phyloP scores from a whole-genome alignment of 2,797 vertebrate genomes.

The Varecia variegata region DNA sequence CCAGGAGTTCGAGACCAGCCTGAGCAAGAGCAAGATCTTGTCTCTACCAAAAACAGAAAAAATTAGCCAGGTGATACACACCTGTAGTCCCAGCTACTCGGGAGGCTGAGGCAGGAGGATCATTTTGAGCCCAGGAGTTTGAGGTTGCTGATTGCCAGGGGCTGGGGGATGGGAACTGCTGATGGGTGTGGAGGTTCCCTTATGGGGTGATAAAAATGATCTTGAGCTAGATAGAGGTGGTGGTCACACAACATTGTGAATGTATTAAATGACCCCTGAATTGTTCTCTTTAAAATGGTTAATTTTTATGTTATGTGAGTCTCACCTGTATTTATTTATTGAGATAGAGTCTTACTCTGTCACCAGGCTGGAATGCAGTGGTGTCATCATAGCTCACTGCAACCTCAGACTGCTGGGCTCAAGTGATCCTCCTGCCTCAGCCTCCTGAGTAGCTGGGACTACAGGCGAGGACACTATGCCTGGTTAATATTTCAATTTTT shows the following conservation, averaged over 20 bases:
- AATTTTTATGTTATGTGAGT: not conserved
- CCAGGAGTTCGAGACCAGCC: not conserved
- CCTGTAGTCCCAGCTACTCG: not conserved
- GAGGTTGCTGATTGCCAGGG: not conserved
- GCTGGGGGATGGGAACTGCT: not conserved
- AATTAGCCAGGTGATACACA: not conserved
- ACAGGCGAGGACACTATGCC: too few relatives aligned
- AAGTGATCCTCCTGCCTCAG: too few relatives aligned
- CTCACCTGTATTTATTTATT: not conserved
- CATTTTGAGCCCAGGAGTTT: not conserved
- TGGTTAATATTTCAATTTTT: too few relatives aligned
- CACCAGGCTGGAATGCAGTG: too few relatives aligned
- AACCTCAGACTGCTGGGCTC: too few relatives aligned
- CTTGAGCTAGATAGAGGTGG: not conserved
- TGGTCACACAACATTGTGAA: not conserved
- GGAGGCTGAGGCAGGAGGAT: not conserved
- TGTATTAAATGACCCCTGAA: not conserved
- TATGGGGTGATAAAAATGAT: not conserved
- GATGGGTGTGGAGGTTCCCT: not conserved
- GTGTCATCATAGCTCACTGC: too few relatives aligned
- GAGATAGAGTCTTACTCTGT: too few relatives aligned
- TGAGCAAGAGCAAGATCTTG: too few relatives aligned
- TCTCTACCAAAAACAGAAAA: not conserved
- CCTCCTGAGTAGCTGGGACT: too few relatives aligned
- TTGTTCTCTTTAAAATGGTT: not conserved